phyloP scores from a whole-genome alignment of 2,888 invertebrate genomes.

The Lutraria lutraria region DNA sequence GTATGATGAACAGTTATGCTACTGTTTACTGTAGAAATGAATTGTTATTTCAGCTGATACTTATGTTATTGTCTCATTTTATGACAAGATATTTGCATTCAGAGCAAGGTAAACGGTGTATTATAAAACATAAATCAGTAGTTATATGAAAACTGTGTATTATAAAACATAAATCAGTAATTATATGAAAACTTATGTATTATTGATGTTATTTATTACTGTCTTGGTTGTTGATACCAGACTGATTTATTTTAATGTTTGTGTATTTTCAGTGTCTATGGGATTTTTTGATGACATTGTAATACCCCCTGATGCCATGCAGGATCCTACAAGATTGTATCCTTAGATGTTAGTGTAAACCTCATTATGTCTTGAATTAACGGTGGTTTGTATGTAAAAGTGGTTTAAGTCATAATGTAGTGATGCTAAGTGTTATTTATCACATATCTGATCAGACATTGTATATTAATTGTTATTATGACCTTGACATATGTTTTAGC shows the following conservation, averaged over 20 bases:
- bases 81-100: no score
- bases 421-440: neutral
- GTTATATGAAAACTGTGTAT: no score
- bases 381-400: neutral
- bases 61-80: no score
- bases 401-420: neutral
- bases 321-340: conserved; percentile 95
- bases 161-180: no score
- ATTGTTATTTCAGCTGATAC: no score
- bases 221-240: no score
- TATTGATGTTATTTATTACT: no score
- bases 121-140: no score
- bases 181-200: no score
- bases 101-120: no score
- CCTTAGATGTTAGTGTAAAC: conserved; percentile 73
- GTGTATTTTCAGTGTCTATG: conserved; percentile 92
- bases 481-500: conserved; percentile 74
- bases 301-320: conserved; percentile 95
- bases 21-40: no score
- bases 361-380: neutral
- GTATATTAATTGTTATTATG: neutral
- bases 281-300: conserved; percentile 97
- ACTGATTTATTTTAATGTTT: neutral
- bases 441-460: neutral
- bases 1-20: no score